These are phyloP conservation scores for Drosophila sordidula DNA, from an alignment of 2,888 invertebrate genomes.

Conservation along the genomic window DNA sequence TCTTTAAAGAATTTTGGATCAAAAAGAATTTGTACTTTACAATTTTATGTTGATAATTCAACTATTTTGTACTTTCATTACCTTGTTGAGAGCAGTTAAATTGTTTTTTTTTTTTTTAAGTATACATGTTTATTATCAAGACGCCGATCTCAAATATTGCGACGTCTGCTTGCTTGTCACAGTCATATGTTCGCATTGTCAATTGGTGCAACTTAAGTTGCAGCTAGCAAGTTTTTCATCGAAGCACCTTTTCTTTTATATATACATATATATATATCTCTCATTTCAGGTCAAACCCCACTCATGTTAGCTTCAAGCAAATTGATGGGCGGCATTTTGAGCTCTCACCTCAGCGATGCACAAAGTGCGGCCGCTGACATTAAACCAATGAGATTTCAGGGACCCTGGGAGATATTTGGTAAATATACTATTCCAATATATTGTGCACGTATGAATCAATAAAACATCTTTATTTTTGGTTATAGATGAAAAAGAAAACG, in stretches of 20 bases:
- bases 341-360: conserved; percentile 83
- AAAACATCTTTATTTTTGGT: conserved; percentile 12
- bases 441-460: background rate
- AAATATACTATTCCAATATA: conserved; percentile 17
- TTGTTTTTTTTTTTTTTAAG: too few species aligned
- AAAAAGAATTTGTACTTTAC: too few species aligned
- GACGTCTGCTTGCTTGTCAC: too few species aligned
- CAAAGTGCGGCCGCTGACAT: conserved; percentile 80
- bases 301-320: conserved; percentile 84
- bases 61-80: background rate
- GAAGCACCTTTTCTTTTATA: too few species aligned
- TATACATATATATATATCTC: background rate
- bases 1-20: background rate
- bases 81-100: background rate
- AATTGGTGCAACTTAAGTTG: too few species aligned
- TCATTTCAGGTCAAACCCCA: conserved; percentile 83
- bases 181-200: too few species aligned
- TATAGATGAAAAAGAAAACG: conserved; percentile 85
- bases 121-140: too few species aligned
- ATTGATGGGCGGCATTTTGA: conserved; percentile 83
- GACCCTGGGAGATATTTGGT: conserved; percentile 85
- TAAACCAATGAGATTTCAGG: conserved; percentile 85
- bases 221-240: too few species aligned
- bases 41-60: too few species aligned
- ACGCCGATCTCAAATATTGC: too few species aligned